These are phyloP conservation scores for Crotalus horridus DNA, from an alignment of 2,113 vertebrate genomes.

Conservation along the genomic window DNA sequence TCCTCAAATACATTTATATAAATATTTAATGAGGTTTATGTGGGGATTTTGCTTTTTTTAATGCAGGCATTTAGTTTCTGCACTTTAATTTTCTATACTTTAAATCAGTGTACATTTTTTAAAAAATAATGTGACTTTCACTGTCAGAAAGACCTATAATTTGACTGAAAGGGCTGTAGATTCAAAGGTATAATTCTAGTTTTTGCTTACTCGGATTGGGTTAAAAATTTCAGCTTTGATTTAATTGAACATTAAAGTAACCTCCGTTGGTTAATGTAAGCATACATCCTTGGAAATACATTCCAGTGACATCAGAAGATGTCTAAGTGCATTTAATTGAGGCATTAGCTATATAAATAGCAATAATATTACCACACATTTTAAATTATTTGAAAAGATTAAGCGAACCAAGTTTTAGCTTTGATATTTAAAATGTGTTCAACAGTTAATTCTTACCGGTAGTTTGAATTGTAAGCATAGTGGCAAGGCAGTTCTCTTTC, in stretches of 20 bases:
- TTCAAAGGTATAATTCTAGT: not conserved
- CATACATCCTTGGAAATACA: not conserved
- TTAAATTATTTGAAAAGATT: not conserved
- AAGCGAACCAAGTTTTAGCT: not conserved
- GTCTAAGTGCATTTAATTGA: not conserved
- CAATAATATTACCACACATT: not conserved
- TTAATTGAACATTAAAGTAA: not conserved
- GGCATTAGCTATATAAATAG: not conserved
- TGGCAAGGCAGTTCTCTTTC: slow-evolving; percentile 25
- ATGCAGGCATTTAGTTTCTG: not conserved
- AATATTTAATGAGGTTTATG: not conserved
- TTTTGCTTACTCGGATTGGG: not conserved
- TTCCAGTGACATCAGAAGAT: not conserved
- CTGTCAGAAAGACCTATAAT: not conserved
- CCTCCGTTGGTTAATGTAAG: not conserved
- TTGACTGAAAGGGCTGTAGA: not conserved
- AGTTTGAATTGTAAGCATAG: slow-evolving; percentile 14
- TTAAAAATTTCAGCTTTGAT: not conserved
- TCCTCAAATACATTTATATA: not conserved
- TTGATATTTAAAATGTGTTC: slow-evolving; percentile 4
- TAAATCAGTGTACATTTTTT: not conserved
- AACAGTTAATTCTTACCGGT: not conserved
- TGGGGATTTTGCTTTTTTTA: not conserved
- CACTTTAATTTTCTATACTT: not conserved
- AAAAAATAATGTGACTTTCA: not conserved